Evolutionary conservation across 2,888 invertebrate species (phyloP).

Genomic region (Pheosia gnoma): DNA sequence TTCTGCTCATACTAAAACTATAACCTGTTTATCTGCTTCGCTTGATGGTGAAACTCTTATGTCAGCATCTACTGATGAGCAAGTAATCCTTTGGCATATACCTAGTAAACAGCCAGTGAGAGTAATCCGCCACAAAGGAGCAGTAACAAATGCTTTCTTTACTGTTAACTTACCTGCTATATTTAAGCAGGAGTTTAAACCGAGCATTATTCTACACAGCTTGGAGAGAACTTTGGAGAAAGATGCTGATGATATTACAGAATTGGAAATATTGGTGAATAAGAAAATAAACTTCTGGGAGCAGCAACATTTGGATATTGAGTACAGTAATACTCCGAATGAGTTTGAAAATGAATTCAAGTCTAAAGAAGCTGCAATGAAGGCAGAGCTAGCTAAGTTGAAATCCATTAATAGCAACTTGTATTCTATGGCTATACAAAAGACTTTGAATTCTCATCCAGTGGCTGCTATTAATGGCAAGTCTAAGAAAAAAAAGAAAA

Average conservation of each 20-base stretch:
- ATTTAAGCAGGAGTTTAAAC: slow-evolving; percentile 83
- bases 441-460: slow-evolving; percentile 61
- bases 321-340: slow-evolving; percentile 39
- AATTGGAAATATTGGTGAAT: slow-evolving; percentile 69
- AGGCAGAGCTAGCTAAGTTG: slow-evolving; percentile 80
- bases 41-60: slow-evolving; percentile 88
- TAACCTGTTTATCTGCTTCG: slow-evolving; percentile 90
- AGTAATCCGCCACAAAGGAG: slow-evolving; percentile 88
- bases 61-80: slow-evolving; percentile 90
- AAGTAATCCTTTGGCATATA: slow-evolving; percentile 92
- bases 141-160: slow-evolving; percentile 89
- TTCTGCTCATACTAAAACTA: slow-evolving; percentile 86
- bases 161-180: slow-evolving; percentile 84
- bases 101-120: slow-evolving; percentile 89
- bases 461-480: slow-evolving; percentile 35
- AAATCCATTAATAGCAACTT: slow-evolving; percentile 85
- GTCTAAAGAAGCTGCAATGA: slow-evolving; percentile 58
- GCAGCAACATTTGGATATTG: slow-evolving; percentile 32
- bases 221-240: slow-evolving; percentile 86
- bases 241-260: slow-evolving; percentile 72
- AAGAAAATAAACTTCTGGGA: slow-evolving; percentile 75
- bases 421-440: slow-evolving; percentile 81
- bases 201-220: slow-evolving; percentile 82
- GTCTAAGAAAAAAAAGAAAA: slow-evolving; percentile 54
- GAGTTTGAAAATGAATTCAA: slow-evolving; percentile 56